Conservation (phyloP, 2,113 vertebrate species). For the Bothrops jararaca region DNA sequence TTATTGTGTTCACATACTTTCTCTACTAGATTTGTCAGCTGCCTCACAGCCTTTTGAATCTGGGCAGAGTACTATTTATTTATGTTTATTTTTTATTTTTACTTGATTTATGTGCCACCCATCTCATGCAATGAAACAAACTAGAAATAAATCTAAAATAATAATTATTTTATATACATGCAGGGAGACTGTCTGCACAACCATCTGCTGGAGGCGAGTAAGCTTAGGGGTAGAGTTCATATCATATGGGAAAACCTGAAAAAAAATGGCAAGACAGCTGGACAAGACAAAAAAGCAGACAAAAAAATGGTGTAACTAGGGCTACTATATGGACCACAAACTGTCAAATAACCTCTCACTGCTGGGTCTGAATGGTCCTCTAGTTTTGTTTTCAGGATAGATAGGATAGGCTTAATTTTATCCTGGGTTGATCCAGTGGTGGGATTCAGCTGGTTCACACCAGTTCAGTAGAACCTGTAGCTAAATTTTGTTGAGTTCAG, state of each 20-base stretch:
- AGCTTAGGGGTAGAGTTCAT: background rate
- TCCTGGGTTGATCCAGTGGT: background rate
- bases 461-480: too few relatives aligned
- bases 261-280: slow-evolving; percentile 4
- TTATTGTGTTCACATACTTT: background rate
- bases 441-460: too few relatives aligned
- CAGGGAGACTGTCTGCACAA: background rate
- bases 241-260: background rate
- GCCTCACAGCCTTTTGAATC: background rate
- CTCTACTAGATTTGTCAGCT: background rate
- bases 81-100: background rate
- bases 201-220: background rate
- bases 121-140: background rate
- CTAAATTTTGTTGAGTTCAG: too few relatives aligned
- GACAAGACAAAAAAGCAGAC: background rate
- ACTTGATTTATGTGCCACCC: background rate
- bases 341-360: background rate
- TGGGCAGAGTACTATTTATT: background rate
- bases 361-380: background rate
- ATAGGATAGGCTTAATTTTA: background rate
- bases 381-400: background rate
- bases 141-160: background rate
- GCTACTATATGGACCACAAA: background rate
- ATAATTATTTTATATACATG: background rate
- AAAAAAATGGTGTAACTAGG: background rate